A percentile compares a stretch with the other conserved stretches of the same genome.
phyloP scores from a whole-genome alignment of 2,113 vertebrate genomes.

The Eonycteris spelaea region DNA sequence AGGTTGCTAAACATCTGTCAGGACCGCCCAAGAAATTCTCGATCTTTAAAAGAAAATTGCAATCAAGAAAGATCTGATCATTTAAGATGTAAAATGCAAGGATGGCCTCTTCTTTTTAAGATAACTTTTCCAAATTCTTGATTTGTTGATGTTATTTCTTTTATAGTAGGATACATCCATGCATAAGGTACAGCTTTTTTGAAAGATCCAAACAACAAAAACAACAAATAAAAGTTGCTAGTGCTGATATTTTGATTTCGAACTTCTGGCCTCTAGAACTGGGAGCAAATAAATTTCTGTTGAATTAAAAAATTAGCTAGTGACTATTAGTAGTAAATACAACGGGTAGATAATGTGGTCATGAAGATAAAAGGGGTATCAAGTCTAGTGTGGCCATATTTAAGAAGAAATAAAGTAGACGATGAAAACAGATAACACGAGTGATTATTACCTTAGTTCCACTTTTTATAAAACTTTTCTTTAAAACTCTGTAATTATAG shows the following conservation, averaged over 20 bases:
- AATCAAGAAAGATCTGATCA: background rate
- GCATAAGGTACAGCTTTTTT: background rate
- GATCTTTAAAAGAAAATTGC: background rate
- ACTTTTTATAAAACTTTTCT: background rate
- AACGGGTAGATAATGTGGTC: background rate
- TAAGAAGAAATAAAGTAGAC: background rate
- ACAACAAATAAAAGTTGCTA: background rate
- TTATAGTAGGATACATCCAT: background rate
- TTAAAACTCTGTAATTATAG: background rate
- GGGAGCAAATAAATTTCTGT: background rate
- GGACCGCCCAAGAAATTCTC: constrained; percentile 4
- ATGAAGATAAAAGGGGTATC: background rate
- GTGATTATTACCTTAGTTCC: background rate
- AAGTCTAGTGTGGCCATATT: background rate
- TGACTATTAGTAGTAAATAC: background rate
- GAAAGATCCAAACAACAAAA: background rate
- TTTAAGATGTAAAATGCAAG: background rate
- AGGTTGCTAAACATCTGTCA: background rate
- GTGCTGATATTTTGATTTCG: background rate
- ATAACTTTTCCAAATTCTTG: background rate
- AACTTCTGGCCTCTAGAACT: background rate
- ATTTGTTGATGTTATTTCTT: background rate
- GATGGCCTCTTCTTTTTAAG: background rate
- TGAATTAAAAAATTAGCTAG: background rate
- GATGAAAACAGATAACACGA: background rate